phyloP scores from a whole-genome alignment of 2,797 vertebrate species.

The Rallus crepitans region DNA sequence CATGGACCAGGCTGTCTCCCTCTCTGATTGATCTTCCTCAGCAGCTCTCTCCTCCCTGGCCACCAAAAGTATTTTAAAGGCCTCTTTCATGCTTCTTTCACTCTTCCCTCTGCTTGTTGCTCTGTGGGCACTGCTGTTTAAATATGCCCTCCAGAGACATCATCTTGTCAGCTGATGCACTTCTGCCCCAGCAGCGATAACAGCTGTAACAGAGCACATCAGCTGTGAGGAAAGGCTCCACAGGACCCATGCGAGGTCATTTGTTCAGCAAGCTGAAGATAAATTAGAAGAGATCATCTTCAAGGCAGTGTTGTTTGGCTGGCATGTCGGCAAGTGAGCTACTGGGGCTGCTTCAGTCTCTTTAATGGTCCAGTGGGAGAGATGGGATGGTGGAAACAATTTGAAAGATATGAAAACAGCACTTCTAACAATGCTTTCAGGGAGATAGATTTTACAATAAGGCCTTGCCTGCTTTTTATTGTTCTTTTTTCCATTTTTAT shows the following conservation, averaged over 20 bases:
- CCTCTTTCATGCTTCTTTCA: neutral
- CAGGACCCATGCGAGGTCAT: neutral
- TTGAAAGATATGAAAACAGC: slow-evolving; percentile 30
- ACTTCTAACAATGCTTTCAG: slow-evolving; percentile 30
- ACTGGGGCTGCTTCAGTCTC: slow-evolving; percentile 32
- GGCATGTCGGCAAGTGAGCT: neutral
- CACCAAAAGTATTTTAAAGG: neutral
- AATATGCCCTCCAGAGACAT: neutral
- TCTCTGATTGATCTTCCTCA: neutral
- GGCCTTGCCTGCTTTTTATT: slow-evolving; percentile 40
- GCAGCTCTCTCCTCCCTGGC: neutral
- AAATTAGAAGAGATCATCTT: slow-evolving; percentile 7
- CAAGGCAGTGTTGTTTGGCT: neutral
- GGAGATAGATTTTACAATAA: slow-evolving; percentile 49
- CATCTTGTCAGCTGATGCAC: neutral
- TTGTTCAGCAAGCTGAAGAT: neutral
- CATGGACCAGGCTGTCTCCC: neutral
- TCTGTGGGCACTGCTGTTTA: neutral
- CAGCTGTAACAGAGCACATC: neutral
- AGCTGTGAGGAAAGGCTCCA: neutral
- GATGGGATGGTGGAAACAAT: neutral
- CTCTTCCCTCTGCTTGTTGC: neutral
- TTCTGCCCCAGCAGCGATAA: neutral
- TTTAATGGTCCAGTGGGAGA: slow-evolving; percentile 28
- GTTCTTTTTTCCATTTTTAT: slow-evolving; percentile 18